Evolutionary conservation across 2,888 invertebrate genomes (phyloP), one percentile per base, ranked within the genome.

Genomic region (Nezara viridula): DNA sequence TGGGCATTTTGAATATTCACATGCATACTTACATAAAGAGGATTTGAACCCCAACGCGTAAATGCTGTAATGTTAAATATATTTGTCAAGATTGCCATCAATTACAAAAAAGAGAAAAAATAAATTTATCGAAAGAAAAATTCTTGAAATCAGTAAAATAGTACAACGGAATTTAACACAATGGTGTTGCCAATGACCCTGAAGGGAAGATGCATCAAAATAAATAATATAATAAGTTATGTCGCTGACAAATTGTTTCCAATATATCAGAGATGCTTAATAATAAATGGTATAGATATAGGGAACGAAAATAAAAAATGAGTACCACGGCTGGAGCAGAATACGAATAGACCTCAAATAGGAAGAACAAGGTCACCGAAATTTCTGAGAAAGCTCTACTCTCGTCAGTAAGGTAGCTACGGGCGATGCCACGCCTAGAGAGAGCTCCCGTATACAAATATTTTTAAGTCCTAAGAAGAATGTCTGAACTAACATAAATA

Each of bases 311-410:
- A 19, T 2, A 37, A 73, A 14, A 66, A 66, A 32, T 21, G 66
- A 7, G 21, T 37, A 37, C 66, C 37, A 73, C 19, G 32, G 37
- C 16, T 7, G 66, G 66, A 73, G 7, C 32, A 21, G 66, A 73
- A 73, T 73, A 73, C 66, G 66, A 73, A 37, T 73, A 21, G 66
- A 19, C 19, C 66, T 73, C 27, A 37, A 73, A 73, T 37, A 73
- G 32, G 66, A 37, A 37, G 32, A 73, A 73, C 66, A 73, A 73
- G 66, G 66, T 37, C 66, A 37, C 37, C 21, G 66, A 73, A 73
- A 73, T 73, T 73, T 73, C 66, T 37, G 66, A 73, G 66, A 73
- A 73, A 73, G 66, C 66, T 73, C 66, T 73, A 1, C 66, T 37
- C 32, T 37, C 32, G 66, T 19, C 66, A 60, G 60, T 55, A 24